A percentile compares a stretch with the other conserved stretches of the same genome.
Evolutionary conservation across 2,113 vertebrate genomes (phyloP).

Genomic region (Zeus faber): DNA sequence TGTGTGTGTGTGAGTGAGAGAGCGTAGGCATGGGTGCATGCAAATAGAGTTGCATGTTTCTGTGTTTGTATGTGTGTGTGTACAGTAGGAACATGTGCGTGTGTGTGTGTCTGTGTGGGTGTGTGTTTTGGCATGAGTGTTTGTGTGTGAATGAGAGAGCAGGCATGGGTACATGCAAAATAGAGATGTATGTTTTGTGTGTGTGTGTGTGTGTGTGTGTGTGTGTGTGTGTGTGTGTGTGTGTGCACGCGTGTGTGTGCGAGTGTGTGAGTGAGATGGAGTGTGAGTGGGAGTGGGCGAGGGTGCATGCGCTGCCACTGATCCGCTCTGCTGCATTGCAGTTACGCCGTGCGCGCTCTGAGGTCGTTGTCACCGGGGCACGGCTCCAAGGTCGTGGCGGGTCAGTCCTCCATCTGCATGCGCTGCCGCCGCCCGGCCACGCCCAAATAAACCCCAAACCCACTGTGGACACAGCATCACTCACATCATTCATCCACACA

Average conservation of each 20-base stretch:
- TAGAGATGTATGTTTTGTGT: too few species aligned
- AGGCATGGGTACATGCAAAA: too few species aligned
- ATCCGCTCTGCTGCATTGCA: slow-evolving; percentile 77
- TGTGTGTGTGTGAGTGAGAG: slow-evolving; percentile 4
- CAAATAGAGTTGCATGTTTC: slow-evolving; percentile 26
- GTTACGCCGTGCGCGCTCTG: slow-evolving; percentile 58
- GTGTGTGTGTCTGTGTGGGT: slow-evolving; percentile 5
- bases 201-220: not conserved
- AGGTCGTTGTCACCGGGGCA: slow-evolving; percentile 58
- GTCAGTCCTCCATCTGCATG: slow-evolving; percentile 51
- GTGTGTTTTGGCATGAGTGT: slow-evolving; percentile 6
- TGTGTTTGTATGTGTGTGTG: slow-evolving; percentile 16
- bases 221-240: not conserved
- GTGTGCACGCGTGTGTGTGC: not conserved
- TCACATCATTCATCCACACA: slow-evolving; percentile 13
- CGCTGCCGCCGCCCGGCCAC: slow-evolving; percentile 57
- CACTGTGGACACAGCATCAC: slow-evolving; percentile 5
- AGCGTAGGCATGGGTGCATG: too few species aligned
- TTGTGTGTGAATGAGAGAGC: slow-evolving; percentile 36
- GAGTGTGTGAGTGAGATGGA: not conserved
- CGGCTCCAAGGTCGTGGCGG: slow-evolving; percentile 64
- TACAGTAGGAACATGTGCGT: not conserved
- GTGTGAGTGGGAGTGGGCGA: not conserved
- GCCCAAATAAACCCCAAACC: slow-evolving; percentile 32
- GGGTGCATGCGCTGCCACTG: slow-evolving; percentile 24